phyloP scores from a whole-genome alignment of 2,888 invertebrate genomes.

The Tanypteryx hageni region DNA sequence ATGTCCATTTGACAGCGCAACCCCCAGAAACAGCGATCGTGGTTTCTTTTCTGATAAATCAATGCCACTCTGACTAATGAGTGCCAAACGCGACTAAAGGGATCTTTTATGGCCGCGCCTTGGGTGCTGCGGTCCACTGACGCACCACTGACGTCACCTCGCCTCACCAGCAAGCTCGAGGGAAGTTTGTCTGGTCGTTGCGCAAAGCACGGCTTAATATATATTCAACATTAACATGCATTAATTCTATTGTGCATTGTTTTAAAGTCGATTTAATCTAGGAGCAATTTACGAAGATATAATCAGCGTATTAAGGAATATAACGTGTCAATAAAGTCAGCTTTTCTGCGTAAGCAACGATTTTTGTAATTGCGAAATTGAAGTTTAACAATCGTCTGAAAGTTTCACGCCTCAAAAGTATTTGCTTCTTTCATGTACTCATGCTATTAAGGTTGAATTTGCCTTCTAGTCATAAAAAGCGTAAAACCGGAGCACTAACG shows the following conservation, averaged over 20 bases:
- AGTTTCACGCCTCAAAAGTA: neutral
- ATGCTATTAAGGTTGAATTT: neutral
- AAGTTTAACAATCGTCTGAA: neutral
- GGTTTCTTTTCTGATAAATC: neutral
- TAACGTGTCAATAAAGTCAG: neutral
- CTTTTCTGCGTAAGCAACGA: neutral
- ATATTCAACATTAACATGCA: neutral
- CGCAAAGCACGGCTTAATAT: neutral
- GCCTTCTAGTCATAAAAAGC: too few species aligned
- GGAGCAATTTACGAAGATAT: neutral
- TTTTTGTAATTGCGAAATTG: neutral
- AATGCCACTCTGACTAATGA: slow-evolving; percentile 40
- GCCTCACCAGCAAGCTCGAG: neutral
- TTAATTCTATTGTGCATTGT: neutral
- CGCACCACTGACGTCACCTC: neutral
- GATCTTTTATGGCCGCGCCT: neutral
- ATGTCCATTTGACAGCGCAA: slow-evolving; percentile 22
- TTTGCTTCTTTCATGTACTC: neutral
- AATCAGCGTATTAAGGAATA: neutral
- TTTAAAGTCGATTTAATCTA: neutral
- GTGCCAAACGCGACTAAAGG: neutral
- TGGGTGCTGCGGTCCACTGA: neutral
- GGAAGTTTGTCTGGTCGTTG: neutral
- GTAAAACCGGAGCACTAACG: too few species aligned
- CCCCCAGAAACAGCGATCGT: neutral